Evolutionary conservation across 2,888 invertebrate species (phyloP), one percentile per base, ranked within the genome.

Genomic region (Harpalus rufipes): DNA sequence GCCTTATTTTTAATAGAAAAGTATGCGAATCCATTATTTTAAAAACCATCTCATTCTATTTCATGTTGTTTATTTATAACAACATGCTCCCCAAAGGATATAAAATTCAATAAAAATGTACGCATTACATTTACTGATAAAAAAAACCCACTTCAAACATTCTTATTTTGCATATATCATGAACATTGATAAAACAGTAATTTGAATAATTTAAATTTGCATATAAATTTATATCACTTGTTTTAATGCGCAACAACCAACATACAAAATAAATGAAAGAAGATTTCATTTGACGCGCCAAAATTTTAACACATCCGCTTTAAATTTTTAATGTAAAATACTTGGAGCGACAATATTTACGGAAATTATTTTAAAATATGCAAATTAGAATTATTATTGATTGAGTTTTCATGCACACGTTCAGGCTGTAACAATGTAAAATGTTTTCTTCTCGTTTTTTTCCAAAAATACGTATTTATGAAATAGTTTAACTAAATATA

Each of bases 161-260:
- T 63, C 21, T 63, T 25, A 18, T 68, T 21, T 32, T 68, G 39
- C 68, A 68, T 68, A 68, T 68, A 68, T 39, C 68, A 68, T 68
- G 68, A 68, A 68, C 68, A 21, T 63, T 63, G 63, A 68, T 68
- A 68, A 68, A 32, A 68, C 25, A 25, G 32, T 68, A 68, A 68
- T 68, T 12, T n/a, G 68, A 12, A 68, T 68, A 12, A 68, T 68
- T 68, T 68, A 68, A 32, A 68, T 68, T 68, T 32, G 68, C 68
- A 68, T 68, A 68, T 68, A 68, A 68, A 68, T 68, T 68, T 68
- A 68, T 68, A 68, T 21, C 14, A 68, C 14, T 39, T 68, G 68
- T 68, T 68, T 68, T 68, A 68, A 68, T 68, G 68, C 68, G 68
- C 14, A 68, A 39, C 68, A 68, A 68, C 68, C n/a, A 39, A 68